Percentiles rank a stretch among this genome's conserved stretches.
phyloP scores from a whole-genome alignment of 2,888 invertebrate genomes.

The Acronicta aceris region DNA sequence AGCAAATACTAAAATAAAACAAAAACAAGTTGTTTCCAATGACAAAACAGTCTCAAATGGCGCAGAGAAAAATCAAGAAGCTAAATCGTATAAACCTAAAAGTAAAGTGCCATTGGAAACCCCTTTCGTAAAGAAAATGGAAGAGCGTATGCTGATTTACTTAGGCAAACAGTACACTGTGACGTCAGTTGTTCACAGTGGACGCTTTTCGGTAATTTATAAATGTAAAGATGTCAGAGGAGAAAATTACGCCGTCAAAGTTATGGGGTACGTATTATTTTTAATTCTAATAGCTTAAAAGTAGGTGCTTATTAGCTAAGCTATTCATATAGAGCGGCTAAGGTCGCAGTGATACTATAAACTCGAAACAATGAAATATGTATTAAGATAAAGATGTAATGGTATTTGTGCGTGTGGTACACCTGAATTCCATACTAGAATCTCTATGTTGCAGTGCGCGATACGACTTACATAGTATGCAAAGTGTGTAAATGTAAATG shows the following conservation, averaged over 20 bases:
- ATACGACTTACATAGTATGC: no score
- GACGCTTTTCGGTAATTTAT: conserved; percentile 68
- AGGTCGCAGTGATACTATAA: no score
- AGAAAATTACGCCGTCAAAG: conserved; percentile 64
- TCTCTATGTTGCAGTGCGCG: no score
- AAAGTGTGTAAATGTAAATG: no score
- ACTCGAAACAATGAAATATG: no score
- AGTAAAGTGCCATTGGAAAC: not conserved
- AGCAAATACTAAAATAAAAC: conserved; percentile 8
- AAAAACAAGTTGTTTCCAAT: not conserved
- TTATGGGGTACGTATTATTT: conserved; percentile 61
- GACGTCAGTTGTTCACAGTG: conserved; percentile 56
- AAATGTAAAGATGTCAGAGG: conserved; percentile 57
- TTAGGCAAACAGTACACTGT: conserved; percentile 54
- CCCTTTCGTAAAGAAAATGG: conserved; percentile 33
- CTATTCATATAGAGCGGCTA: no score
- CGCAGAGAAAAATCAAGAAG: not conserved
- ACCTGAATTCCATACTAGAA: no score
- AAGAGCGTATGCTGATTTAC: conserved; percentile 47
- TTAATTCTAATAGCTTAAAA: not conserved
- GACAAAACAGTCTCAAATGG: not conserved
- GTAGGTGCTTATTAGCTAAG: no score
- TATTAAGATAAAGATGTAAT: no score
- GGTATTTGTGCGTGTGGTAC: no score
- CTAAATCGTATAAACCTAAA: not conserved